Percentiles rank a stretch among this genome's conserved stretches.
Conservation (phyloP, 1,140 invertebrate species). For the Ceratina australensis region DNA sequence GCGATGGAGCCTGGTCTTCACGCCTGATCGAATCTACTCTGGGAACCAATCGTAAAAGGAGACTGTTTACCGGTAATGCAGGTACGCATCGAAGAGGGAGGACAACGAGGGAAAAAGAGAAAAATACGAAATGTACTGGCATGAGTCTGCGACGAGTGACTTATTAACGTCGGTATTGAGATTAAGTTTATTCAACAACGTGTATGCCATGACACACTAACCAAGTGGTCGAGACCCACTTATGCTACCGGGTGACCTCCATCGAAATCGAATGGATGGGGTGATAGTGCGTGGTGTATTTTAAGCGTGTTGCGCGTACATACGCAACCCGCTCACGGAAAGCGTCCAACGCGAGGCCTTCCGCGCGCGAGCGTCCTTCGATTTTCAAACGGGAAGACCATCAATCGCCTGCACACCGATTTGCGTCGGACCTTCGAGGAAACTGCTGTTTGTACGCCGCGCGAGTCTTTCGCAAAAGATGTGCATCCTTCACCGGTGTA, state of each 20-base stretch:
- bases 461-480: slow-evolving; percentile 1
- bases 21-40: too few species aligned
- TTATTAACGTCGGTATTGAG: slow-evolving; percentile 71
- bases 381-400: slow-evolving; percentile 66
- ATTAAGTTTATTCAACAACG: slow-evolving; percentile 75
- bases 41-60: background rate
- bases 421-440: slow-evolving; percentile 31
- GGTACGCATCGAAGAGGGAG: background rate
- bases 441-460: slow-evolving; percentile 5
- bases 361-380: slow-evolving; percentile 59
- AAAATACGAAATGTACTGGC: slow-evolving; percentile 12
- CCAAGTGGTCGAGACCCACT: slow-evolving; percentile 81
- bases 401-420: slow-evolving; percentile 43
- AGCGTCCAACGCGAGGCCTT: slow-evolving; percentile 55
- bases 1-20: too few species aligned
- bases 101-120: background rate
- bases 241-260: slow-evolving; percentile 77
- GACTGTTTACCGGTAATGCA: slow-evolving; percentile 11
- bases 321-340: slow-evolving; percentile 53
- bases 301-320: slow-evolving; percentile 60
- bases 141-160: slow-evolving; percentile 41
- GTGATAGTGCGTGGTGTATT: slow-evolving; percentile 73
- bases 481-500: background rate
- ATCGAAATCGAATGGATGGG: slow-evolving; percentile 77
- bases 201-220: slow-evolving; percentile 79